Base-by-base conservation (phyloP, 2,113 vertebrate species). In the Malurus alboscapulatus region DNA sequence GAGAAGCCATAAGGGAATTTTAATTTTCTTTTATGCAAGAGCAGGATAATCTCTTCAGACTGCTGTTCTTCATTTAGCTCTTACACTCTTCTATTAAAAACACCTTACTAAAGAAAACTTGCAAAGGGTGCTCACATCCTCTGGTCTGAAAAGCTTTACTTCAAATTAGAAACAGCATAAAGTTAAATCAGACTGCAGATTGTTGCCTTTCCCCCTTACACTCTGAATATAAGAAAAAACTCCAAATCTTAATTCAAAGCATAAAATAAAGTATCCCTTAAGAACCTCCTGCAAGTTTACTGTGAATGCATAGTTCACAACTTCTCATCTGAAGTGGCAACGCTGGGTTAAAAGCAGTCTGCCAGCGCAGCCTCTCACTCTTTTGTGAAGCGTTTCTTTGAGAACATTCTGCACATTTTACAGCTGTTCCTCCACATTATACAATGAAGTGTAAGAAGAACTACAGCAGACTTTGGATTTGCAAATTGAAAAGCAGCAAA, bases 371-470 rank as follows among this genome's bases (percentile, higher is more conserved):
- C 76, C 87, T 90, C 93, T 94, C 79, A 38, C 73, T 94, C 96
- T 72, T 96, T 95, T 96, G 95, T 96, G 29, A 92, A 94, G 77
- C 4, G 0, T 87, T 93, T 94, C 93, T 96, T 96, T 96, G 94
- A 95, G 95, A 96, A 95, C 91, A 96, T 95, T 96, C 93, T 95
- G 96, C 94, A 96, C 92, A 93, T 94, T 95, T 96, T 97, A 96
- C 96, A 97, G 96, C 94, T 96, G 96, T 96, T 97, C 95, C 95
- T 91, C 91, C 84, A 88, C 94, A 95, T 88, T 93, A 94, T 88
- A 97, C 94, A 96, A 95, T 96, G 95, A 97, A 96, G 92, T 88
- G 65, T 88, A 96, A 96, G 83, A 92, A 91, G 78, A 88, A 93
- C 85, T 88, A 87, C 94, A 92, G 90, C 94, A 94, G 95, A 96